These are phyloP conservation scores for Syngnathus floridae DNA, from an alignment of 2,113 vertebrate genomes.

Conservation along the genomic window DNA sequence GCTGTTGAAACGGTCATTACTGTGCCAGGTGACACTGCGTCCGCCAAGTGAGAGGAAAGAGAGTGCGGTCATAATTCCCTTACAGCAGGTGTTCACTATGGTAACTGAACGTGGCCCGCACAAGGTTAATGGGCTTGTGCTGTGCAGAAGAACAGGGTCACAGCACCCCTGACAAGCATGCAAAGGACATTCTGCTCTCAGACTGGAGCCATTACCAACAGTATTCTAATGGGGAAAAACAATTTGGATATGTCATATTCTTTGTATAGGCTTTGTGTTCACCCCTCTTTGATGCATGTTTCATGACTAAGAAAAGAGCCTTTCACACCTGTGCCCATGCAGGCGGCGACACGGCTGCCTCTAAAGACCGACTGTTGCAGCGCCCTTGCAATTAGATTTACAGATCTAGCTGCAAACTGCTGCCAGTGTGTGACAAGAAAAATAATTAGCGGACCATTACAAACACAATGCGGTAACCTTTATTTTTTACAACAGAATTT, in stretches of 20 bases:
- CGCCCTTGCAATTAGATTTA: constrained; percentile 45
- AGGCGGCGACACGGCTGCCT: constrained; percentile 11
- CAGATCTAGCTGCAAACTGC: constrained; percentile 37
- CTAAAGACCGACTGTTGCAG: constrained; percentile 40
- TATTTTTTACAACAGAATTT: constrained; percentile 18
- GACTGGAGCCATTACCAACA: constrained; percentile 56
- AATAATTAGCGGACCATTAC: constrained; percentile 44
- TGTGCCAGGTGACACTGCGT: constrained; percentile 56
- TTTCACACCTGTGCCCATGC: constrained; percentile 27
- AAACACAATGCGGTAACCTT: constrained; percentile 29
- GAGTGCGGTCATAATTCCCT: constrained; percentile 58
- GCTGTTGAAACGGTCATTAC: constrained; percentile 51
- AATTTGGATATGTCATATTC: constrained; percentile 58
- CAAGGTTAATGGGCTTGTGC: constrained; percentile 70
- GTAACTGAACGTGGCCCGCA: constrained; percentile 62
- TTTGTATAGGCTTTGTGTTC: constrained; percentile 42
- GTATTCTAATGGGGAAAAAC: constrained; percentile 60
- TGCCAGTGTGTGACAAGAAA: constrained; percentile 29
- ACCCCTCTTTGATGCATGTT: constrained; percentile 30
- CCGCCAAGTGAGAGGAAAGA: constrained; percentile 54
- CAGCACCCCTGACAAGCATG: constrained; percentile 63
- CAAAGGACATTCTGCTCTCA: constrained; percentile 52
- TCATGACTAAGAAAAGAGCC: constrained; percentile 27
- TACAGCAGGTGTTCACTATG: constrained; percentile 68
- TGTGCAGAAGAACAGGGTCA: constrained; percentile 66